Evolutionary conservation across 2,888 invertebrate genomes (phyloP), one percentile per base, ranked within the genome.

Genomic region (Lasioglossum calceatum): DNA sequence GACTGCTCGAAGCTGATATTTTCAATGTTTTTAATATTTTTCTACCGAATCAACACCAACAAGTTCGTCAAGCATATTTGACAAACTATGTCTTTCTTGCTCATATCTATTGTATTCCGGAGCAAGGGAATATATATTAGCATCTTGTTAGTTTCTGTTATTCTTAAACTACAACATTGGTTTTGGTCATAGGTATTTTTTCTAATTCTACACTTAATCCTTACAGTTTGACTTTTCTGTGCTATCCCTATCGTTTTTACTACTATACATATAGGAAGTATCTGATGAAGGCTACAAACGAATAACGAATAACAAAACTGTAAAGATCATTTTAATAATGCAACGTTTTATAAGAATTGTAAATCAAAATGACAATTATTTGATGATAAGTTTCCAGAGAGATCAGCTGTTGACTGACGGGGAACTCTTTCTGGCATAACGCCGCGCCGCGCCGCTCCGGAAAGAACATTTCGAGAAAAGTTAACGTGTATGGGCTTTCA

Each of bases 401-500:
- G 84, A 84, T 89, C 78, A 86, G 79, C 71, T 82, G 81, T 84
- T 85, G 77, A n/a, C 64, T 42, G 82, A 72, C 77, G 70, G 77
- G 77, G 44, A 84, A 87, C 77, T 79, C 77, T 87, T 85, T 81
- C 77, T 87, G 76, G 83, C 79, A 58, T 84, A 61, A 74, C 27
- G 85, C 75, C 79, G 77, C 32, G 85, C 77, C 79, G 77, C 27
- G 84, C 75, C 79, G 77, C 27, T 83, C 75, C 79, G 77, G 70
- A 85, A 80, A 39, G 74, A 87, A 77, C 74, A 76, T 83, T 87
- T 89, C 81, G 84, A 80, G 71, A 81, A 85, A 87, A 90, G 78
- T 84, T 82, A 84, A 82, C 79, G 82, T 75, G 81, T 71, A 89
- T 79, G 75, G 82, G 91, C 91, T 91, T 91, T 91, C 91, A 91